A percentile compares a stretch with the other conserved stretches of the same genome.
These are phyloP conservation scores for Amblyopsis hoosieri DNA, from an alignment of 2,797 vertebrate species.

Conservation along the genomic window DNA sequence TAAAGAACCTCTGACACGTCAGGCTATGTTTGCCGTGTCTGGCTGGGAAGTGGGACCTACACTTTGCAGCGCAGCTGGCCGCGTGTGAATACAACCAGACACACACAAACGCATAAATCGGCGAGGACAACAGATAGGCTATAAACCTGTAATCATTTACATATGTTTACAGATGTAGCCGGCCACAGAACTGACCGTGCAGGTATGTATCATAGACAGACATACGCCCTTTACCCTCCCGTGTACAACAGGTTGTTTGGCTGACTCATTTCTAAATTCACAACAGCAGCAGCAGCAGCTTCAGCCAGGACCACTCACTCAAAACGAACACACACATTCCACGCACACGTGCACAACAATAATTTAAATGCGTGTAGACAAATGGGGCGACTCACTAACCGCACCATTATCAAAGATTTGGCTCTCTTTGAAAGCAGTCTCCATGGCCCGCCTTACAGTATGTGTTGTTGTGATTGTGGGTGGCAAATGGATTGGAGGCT, in stretches of 20 bases:
- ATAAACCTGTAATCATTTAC: constrained; percentile 23
- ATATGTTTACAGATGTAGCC: not conserved
- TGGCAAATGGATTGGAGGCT: not conserved
- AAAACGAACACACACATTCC: constrained; percentile 21
- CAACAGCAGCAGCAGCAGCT: constrained; percentile 3
- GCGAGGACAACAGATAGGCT: constrained; percentile 7
- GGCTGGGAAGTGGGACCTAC: not conserved
- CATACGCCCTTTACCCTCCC: constrained; percentile 2
- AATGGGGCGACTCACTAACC: constrained; percentile 18
- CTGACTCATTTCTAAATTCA: constrained; percentile 39
- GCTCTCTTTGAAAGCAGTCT: not conserved
- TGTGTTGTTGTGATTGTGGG: constrained; percentile 7
- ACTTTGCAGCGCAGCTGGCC: constrained; percentile 26
- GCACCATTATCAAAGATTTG: constrained; percentile 39
- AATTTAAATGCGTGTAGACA: constrained; percentile 18
- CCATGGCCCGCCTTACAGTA: not conserved
- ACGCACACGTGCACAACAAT: constrained; percentile 22
- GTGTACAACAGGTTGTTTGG: constrained; percentile 15
- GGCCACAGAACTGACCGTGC: not conserved
- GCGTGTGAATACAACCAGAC: constrained; percentile 5
- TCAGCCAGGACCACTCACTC: constrained; percentile 4
- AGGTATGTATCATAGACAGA: not conserved
- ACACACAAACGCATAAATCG: constrained; percentile 21
- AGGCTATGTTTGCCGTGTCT: constrained; percentile 38
- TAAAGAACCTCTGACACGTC: constrained; percentile 69